phyloP scores from a whole-genome alignment of 2,888 invertebrate genomes.

The Ectemnius continuus region DNA sequence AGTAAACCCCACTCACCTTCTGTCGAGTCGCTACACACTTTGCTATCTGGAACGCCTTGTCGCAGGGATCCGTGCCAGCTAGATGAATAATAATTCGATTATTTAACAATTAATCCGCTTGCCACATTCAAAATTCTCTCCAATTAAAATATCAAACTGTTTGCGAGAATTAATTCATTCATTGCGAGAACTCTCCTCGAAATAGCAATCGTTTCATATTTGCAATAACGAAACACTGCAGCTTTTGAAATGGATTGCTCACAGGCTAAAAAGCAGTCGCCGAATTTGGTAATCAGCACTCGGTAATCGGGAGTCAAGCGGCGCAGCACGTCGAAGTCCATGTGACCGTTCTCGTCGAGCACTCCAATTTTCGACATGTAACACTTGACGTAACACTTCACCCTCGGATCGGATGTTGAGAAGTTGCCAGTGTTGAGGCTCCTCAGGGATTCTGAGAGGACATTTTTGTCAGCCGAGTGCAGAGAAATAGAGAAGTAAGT shows the following conservation, averaged over 20 bases:
- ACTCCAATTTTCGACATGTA: slow-evolving; percentile 68
- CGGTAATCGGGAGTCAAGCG: too few relatives aligned
- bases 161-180: too few relatives aligned
- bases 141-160: too few relatives aligned
- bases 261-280: slow-evolving; percentile 60
- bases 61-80: slow-evolving; percentile 67
- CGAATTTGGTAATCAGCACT: slow-evolving; percentile 51
- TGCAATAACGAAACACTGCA: too few relatives aligned
- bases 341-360: slow-evolving; percentile 56
- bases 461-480: too few relatives aligned
- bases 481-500: too few relatives aligned
- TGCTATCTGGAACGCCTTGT: slow-evolving; percentile 68
- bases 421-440: slow-evolving; percentile 65
- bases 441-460: slow-evolving; percentile 60
- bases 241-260: slow-evolving; percentile 51
- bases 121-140: too few relatives aligned
- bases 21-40: slow-evolving; percentile 51
- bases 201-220: too few relatives aligned
- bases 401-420: slow-evolving; percentile 51
- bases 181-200: too few relatives aligned
- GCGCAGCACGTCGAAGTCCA: slow-evolving; percentile 67
- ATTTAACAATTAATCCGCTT: too few relatives aligned
- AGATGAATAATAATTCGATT: not conserved
- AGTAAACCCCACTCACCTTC: too few relatives aligned
- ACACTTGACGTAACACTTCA: slow-evolving; percentile 72